Conservation (phyloP, 2,113 vertebrate genomes). For the Dipodomys ordii region DNA sequence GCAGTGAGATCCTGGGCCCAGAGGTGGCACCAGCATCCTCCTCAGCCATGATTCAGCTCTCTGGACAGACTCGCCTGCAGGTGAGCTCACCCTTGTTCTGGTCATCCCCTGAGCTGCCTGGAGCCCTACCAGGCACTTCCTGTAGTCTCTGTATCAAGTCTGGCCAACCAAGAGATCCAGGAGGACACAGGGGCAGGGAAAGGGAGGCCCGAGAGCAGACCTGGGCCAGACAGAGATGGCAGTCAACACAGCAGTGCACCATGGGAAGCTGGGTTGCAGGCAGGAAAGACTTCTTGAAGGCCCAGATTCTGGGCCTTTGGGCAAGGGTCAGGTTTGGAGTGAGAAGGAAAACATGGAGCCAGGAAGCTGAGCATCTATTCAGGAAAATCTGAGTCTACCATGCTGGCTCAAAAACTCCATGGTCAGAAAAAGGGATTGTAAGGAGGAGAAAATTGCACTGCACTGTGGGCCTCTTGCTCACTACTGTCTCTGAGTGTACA, state of each 20-base stretch:
- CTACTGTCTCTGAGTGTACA: neutral
- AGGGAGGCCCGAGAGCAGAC: neutral
- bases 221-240: neutral
- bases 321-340: neutral
- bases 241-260: neutral
- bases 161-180: neutral
- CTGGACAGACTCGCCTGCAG: constrained; percentile 77
- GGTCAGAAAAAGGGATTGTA: neutral
- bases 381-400: neutral
- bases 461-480: neutral
- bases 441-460: neutral
- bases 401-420: neutral
- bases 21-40: constrained; percentile 48
- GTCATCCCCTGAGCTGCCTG: neutral
- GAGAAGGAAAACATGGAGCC: neutral
- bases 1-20: constrained; percentile 8
- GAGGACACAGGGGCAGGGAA: neutral
- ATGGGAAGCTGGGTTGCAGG: neutral
- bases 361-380: neutral
- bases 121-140: neutral
- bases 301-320: neutral
- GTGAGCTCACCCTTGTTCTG: constrained; percentile 70
- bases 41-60: neutral
- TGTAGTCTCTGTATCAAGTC: neutral
- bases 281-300: constrained; percentile 38